Evolutionary conservation across 92 coral and sea anemone genomes (phyloP), one percentile per base, ranked within the genome.

Genomic region (Umimayanthus kanabou): DNA sequence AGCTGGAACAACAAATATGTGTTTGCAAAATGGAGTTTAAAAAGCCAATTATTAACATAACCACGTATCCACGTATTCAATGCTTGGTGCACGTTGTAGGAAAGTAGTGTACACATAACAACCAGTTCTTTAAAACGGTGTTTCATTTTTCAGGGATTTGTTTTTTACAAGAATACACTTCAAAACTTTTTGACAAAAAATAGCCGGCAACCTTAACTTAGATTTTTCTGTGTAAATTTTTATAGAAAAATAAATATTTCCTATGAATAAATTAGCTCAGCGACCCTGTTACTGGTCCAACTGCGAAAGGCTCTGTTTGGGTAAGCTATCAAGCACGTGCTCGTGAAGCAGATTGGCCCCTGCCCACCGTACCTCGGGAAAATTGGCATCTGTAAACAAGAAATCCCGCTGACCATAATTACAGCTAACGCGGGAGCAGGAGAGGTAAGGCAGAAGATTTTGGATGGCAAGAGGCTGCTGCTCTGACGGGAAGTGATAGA

Each of bases 401-500:
- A 97, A 97, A 29, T 88, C 77, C 87, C 94, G 92, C 93, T 97
- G 99, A 2, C 99, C 99, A 86, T 93, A 97, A 77, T 97, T 97
- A 77, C 98, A 93, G 77, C 96, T 93, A 29, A 95, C 91, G 37
- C 96, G 94, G 20, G 97, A 88, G 77, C 98, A 94, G 4, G 98
- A 95, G 42, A 95, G 81, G 77, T 91, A 97, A 15, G 99, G 98
- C 65, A 92, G 88, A 9, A 95, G 85, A 83, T 85, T 91, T 37
- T 93, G 92, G 66, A 91, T 87, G 22, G 89, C 90, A 26, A 94
- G 61, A 8, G 80, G 91, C 55, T 82, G 77, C 10, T 79, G 77
- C 10, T 79, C 88, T 22, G 94, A 55, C 29, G 97, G 92, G 55
- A 97, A 91, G 61, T 84, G 92, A 84, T 95, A 96, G 72, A 92